phyloP scores from a whole-genome alignment of 2,888 invertebrate genomes.

The Actias luna region DNA sequence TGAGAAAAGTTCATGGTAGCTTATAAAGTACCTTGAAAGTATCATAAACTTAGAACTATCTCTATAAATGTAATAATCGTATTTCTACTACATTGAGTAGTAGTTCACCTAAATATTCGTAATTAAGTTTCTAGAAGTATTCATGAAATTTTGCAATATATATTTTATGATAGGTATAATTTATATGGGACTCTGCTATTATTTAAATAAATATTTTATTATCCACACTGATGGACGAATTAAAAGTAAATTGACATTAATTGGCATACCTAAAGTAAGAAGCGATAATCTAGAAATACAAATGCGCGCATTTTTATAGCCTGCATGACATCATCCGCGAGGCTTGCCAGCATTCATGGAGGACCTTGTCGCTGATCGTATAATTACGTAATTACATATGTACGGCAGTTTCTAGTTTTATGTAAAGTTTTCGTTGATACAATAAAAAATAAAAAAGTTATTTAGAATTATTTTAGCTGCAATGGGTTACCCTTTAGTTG shows the following conservation, averaged over 20 bases:
- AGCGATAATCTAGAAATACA: conserved; percentile 18
- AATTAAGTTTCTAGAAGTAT: not conserved
- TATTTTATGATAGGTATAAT: too few species aligned
- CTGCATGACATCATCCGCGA: conserved; percentile 45
- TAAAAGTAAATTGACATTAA: conserved; percentile 11
- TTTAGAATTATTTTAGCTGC: not conserved
- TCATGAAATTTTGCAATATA: not conserved
- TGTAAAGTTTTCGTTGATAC: not conserved
- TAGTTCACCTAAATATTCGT: too few species aligned
- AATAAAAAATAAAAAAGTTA: not conserved
- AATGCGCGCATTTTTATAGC: conserved; percentile 24
- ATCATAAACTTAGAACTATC: too few species aligned
- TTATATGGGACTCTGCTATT: not conserved
- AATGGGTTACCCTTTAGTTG: not conserved
- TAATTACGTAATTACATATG: conserved; percentile 19
- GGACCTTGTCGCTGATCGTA: conserved; percentile 38
- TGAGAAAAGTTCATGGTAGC: too few species aligned
- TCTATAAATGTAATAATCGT: too few species aligned
- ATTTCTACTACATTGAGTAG: too few species aligned
- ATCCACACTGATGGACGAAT: not conserved
- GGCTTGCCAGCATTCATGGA: conserved; percentile 40
- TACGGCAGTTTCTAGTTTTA: conserved; percentile 8
- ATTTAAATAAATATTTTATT: not conserved
- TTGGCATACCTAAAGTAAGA: not conserved
- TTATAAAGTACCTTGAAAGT: too few species aligned